Base-by-base conservation (phyloP, 2,888 invertebrate genomes). In the Macrosoma leucophasiata region DNA sequence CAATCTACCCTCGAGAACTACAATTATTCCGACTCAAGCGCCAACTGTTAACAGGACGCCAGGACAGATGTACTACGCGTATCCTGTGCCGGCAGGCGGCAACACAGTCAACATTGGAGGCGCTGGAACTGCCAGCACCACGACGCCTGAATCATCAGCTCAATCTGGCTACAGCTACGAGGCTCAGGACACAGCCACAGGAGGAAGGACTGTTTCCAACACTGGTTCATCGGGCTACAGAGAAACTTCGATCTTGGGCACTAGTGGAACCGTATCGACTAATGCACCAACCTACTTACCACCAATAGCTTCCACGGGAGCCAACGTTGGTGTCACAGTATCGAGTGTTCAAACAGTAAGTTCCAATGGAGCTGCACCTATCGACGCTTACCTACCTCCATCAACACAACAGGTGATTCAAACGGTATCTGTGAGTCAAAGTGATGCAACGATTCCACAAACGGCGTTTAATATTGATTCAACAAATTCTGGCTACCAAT, bases 21-120 rank as follows among this genome's bases (percentile, higher is more conserved):
- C 59, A 19, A 50, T 55, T 46, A 58, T 53, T 39, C 52, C 71
- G 36, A 67, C 72, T 67, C 72, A 71, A 68, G 70, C 67, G 46
- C 58, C 70, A 38, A 69, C 54, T 71, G 67, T 68, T 64, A 70
- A 69, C 63, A 72, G 71, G 63, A 67, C 64, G 28, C 71, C 65
- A 58, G 62, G 60, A 52, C 72, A 70, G 58, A 79, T 77, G 78
- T 78, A 61, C 66, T 79, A 81, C 60, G 76, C 76, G 32, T 79
- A 79, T 49, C 76, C 79, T 29, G 75, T 50, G 15, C 74, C 75
- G 11, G 46, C 55, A 14, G 47, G 58, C 28, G 62, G 56, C 24
- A 55, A 50, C 47, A 50, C 59, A 9, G 56, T 59, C 26, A 67
- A 56, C 51, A 56, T 60, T 41, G 67, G 70, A n/a, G 58, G 35